These are phyloP conservation scores for Formica selysi DNA, from an alignment of 1,140 invertebrate species.

Conservation along the genomic window DNA sequence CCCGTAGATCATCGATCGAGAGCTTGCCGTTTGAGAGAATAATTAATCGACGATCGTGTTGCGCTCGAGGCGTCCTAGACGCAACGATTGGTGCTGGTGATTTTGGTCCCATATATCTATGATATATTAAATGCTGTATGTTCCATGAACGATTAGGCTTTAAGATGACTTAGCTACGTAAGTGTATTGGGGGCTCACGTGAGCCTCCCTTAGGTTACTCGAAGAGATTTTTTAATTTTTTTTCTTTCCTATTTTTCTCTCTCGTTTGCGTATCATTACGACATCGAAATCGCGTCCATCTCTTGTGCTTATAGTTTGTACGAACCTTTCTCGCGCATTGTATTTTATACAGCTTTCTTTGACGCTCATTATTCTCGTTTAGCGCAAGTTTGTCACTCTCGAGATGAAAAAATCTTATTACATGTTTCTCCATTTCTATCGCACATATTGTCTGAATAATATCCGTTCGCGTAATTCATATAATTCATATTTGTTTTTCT, in stretches of 20 bases:
- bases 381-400: not conserved
- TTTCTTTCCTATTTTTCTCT: not conserved
- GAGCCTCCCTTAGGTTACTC: constrained; percentile 77
- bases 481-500: not conserved
- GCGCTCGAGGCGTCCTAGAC: constrained; percentile 64
- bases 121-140: constrained; percentile 96
- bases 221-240: constrained; percentile 58
- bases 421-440: not conserved
- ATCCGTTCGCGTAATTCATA: too few relatives aligned
- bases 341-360: not conserved
- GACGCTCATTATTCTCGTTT: not conserved
- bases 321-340: not conserved
- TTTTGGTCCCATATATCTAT: constrained; percentile 98
- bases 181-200: constrained; percentile 77
- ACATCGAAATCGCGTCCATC: constrained; percentile 17
- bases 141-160: constrained; percentile 93
- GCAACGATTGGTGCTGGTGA: constrained; percentile 88
- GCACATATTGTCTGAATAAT: not conserved
- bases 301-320: not conserved
- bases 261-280: not conserved
- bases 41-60: constrained; percentile 58
- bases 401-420: not conserved
- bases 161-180: constrained; percentile 65
- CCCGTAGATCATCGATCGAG: constrained; percentile 22
- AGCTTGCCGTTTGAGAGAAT: not conserved